These are phyloP conservation scores for Brachymystax lenok DNA, from an alignment of 2,797 vertebrate species.

Conservation along the genomic window DNA sequence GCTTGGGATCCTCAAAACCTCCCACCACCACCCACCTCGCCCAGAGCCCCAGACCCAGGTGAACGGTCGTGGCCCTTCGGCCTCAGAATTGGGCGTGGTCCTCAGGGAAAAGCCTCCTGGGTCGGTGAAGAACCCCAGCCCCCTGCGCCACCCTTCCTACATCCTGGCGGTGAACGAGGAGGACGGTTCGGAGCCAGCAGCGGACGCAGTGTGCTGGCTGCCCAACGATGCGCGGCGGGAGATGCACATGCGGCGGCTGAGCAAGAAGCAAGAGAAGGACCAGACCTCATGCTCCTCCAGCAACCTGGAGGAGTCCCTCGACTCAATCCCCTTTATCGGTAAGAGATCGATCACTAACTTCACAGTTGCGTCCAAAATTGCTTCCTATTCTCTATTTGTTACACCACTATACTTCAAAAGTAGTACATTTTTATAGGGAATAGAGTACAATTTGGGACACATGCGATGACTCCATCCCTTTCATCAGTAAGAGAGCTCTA, in stretches of 20 bases:
- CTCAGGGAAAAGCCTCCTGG: constrained; percentile 85
- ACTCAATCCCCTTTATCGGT: constrained; percentile 98
- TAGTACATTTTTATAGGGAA: neutral
- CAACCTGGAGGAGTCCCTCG: constrained; percentile 91
- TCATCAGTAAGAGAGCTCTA: constrained; percentile 86
- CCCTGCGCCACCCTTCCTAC: constrained; percentile 93
- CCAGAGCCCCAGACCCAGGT: constrained; percentile 51
- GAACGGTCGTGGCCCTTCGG: constrained; percentile 60
- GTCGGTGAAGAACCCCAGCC: constrained; percentile 82
- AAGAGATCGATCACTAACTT: constrained; percentile 57
- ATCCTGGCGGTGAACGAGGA: constrained; percentile 95
- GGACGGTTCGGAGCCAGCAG: constrained; percentile 74
- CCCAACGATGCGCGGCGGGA: constrained; percentile 93
- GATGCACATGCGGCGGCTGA: constrained; percentile 88
- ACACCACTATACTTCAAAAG: neutral
- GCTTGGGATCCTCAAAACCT: constrained; percentile 68
- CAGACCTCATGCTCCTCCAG: constrained; percentile 70
- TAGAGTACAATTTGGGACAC: constrained; percentile 68
- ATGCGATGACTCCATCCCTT: constrained; percentile 94
- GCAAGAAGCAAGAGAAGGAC: constrained; percentile 83
- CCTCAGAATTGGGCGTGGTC: constrained; percentile 75
- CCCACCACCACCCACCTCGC: constrained; percentile 53
- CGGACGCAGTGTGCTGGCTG: constrained; percentile 87
- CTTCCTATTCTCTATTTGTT: neutral
- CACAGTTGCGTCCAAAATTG: neutral